Conservation (phyloP, 2,113 vertebrate species). For the Sylvia atricapilla region DNA sequence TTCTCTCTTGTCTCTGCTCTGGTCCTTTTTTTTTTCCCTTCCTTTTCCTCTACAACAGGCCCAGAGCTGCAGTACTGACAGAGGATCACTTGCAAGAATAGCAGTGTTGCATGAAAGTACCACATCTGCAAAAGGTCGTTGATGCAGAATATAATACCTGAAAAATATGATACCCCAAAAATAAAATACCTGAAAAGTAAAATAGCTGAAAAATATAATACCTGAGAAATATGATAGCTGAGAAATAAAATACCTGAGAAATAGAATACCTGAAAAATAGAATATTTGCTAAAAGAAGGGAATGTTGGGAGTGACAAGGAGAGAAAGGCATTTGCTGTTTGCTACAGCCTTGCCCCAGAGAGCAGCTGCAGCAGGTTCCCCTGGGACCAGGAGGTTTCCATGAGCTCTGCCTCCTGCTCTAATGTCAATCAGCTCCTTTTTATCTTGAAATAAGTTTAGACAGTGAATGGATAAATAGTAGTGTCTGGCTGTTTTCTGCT, state of each 20-base stretch:
- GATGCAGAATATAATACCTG: neutral
- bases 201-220: neutral
- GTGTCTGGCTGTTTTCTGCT: neutral
- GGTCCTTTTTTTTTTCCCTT: rapidly evolving
- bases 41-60: neutral
- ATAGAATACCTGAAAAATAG: neutral
- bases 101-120: neutral
- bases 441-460: neutral
- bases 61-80: neutral
- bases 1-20: neutral
- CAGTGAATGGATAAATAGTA: neutral
- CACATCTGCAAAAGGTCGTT: neutral
- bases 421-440: neutral
- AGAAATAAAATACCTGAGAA: neutral
- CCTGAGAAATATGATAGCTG: neutral
- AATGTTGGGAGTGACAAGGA: neutral
- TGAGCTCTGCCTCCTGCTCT: neutral
- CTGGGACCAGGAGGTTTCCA: slow-evolving; percentile 17
- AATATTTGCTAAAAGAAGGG: neutral
- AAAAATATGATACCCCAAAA: neutral
- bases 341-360: neutral
- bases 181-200: neutral
- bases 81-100: neutral
- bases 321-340: neutral
- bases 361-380: neutral